Evolutionary conservation across 64 coral and sea anemone species (phyloP), one percentile per base, ranked within the genome.

Genomic region (Acropora yongei): DNA sequence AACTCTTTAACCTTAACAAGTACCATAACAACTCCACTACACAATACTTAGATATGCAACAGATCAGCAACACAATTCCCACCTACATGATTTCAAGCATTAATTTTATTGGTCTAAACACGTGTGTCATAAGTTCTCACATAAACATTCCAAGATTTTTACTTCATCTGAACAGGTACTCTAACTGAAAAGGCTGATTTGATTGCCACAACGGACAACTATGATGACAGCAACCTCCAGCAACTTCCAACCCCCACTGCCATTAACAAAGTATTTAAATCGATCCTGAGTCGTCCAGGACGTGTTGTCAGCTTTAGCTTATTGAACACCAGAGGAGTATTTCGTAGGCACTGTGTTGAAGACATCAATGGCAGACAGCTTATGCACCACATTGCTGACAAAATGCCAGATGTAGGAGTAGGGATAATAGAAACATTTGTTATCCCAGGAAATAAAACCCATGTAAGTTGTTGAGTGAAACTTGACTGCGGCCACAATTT

Each of bases 251-350:
- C 0, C 43, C 19, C 47, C 77, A 79, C 3, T 78, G 76, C 19
- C 11, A 78, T 80, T 42, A 47, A 80, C 45, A 80, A 80, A 80
- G 43, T 80, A 14, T 80, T 12, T 53, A 44, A 53, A 80, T n/a
- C 13, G 5, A 45, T 80, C 0, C 18, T 80, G 44, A 47, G 13
- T 47, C 11, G 5, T 49, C 78, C 78, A 30, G 78, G 78, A 2
- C 46, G 53, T 49, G 78, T 80, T 80, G 45, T 80, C 19, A 80
- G 78, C 78, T 47, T 80, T 9, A 80, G 78, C 43, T 53, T 80
- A 47, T 45, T 80, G 53, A 80, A 80, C 78, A 80, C 18, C 12
- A 80, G 53, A 80, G 78, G 78, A 49, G 39, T 80, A 49, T 80
- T 80, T 80, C 46, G 45, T 49, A 80, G 78, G 53, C 18, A 19